Percentiles rank a stretch among this genome's conserved stretches.
Evolutionary conservation across 2,888 invertebrate species (phyloP).

Genomic region (Volucella inanis): DNA sequence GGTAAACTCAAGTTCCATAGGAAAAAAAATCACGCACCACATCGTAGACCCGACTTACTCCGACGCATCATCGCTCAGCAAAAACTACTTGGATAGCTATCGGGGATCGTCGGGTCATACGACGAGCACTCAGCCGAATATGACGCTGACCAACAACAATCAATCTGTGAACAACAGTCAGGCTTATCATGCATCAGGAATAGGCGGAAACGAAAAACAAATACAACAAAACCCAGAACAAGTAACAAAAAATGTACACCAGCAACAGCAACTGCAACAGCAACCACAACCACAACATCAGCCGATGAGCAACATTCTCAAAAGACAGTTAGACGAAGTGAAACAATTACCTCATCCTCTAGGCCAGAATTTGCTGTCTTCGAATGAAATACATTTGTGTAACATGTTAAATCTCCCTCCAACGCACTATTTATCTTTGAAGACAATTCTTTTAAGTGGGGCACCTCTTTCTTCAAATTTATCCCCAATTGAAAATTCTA

Average conservation of each 20-base stretch:
- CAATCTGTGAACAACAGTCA: constrained; percentile 80
- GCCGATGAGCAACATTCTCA: constrained; percentile 85
- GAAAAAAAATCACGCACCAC: constrained; percentile 93
- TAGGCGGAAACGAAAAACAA: constrained; percentile 69
- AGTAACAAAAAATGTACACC: constrained; percentile 78
- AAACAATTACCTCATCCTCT: constrained; percentile 80
- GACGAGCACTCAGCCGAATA: constrained; percentile 84
- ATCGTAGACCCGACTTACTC: constrained; percentile 84
- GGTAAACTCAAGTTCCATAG: constrained; percentile 90
- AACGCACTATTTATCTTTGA: constrained; percentile 94
- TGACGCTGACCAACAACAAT: constrained; percentile 84
- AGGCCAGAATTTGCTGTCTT: constrained; percentile 86
- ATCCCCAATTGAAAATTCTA: constrained; percentile 81
- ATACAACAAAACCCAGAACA: constrained; percentile 74
- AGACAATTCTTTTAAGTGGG: constrained; percentile 89
- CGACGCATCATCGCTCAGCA: constrained; percentile 84
- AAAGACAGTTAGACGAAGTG: constrained; percentile 81
- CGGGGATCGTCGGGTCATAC: constrained; percentile 84
- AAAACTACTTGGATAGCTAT: constrained; percentile 84
- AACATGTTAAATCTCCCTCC: constrained; percentile 91
- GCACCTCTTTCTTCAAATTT: constrained; percentile 79
- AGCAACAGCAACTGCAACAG: constrained; percentile 76
- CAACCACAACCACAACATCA: constrained; percentile 74
- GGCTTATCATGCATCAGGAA: constrained; percentile 73
- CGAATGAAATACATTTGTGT: constrained; percentile 90